Base-by-base conservation (phyloP, 2,113 vertebrate species). In the Bubo scandiacus region DNA sequence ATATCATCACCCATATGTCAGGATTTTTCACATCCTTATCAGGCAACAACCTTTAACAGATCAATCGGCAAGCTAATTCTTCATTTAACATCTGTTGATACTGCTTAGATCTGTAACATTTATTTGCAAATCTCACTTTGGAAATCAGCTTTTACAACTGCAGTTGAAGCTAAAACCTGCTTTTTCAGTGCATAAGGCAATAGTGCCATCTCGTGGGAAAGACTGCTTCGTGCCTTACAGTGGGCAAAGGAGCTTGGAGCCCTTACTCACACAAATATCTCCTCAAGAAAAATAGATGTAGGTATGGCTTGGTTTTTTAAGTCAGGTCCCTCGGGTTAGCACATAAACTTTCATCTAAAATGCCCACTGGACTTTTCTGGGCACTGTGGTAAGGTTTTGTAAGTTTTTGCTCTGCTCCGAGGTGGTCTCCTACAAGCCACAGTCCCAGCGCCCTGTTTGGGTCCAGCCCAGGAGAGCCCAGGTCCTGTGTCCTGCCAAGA, bases 191-290 rank as follows among this genome's bases (percentile, higher is more conserved):
- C 74, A 27, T 94, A 81, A 92, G 92, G 68, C 97, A 98, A 97
- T 65, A 97, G 54, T 96, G 98, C 98, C 98, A 98, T 95, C 98
- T 97, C 1, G 96, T 98, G 98, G 96, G 38, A 55, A 54, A 19
- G 3, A 4, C 5, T 9, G 30, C 59, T 42, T 71, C 4, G 0
- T 21, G 9, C 16, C 19, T 49, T 22, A 6, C 0, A 3, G 19
- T 11, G 9, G 30, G 57, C 40, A 61, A 26, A 59, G 19, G 7
- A 19, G 4, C 29, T 36, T 1, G 0, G 6, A 43, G 65, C 15
- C 21, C 49, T 52, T 36, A 51, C 49, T 27, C 63, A 32, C 29
- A 11, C 32, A 34, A 78, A 38, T 1, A 11, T 11, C 58, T 51
- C 34, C 61, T 55, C 51, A n/a, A n/a, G 43, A 86, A 75, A 83